A percentile compares a stretch with the other conserved stretches of the same genome.
Evolutionary conservation across 1,140 invertebrate species (phyloP).

Genomic region (Bactericera cockerelli): DNA sequence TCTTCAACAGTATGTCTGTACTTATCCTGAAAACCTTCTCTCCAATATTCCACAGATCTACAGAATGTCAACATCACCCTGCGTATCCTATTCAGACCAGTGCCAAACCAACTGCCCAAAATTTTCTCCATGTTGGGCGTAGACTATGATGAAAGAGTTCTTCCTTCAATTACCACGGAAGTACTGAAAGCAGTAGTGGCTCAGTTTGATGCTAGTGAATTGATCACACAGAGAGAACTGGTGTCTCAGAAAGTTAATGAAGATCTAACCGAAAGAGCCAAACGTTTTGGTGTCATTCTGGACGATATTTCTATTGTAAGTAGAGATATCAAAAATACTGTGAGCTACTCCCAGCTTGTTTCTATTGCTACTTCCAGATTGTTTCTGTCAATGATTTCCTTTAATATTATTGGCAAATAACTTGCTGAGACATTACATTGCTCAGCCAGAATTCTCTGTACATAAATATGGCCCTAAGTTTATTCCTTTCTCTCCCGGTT

Average conservation of each 20-base stretch:
- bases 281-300: slow-evolving; percentile 90
- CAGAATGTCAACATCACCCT: slow-evolving; percentile 99
- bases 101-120: slow-evolving; percentile 70
- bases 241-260: slow-evolving; percentile 89
- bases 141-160: slow-evolving; percentile 96
- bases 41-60: slow-evolving; percentile 77
- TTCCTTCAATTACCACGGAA: slow-evolving; percentile 98
- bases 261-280: slow-evolving; percentile 79
- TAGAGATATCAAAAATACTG: too few relatives aligned
- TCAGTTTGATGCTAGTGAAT: slow-evolving; percentile 97
- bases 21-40: too few relatives aligned
- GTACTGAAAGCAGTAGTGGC: slow-evolving; percentile 98
- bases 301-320: slow-evolving; percentile 95
- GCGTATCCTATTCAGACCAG: slow-evolving; percentile 89
- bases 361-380: too few relatives aligned
- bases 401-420: too few relatives aligned
- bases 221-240: slow-evolving; percentile 96
- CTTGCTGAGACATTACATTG: too few relatives aligned
- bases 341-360: too few relatives aligned
- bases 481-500: too few relatives aligned
- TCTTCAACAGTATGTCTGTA: too few relatives aligned
- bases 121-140: slow-evolving; percentile 93
- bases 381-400: too few relatives aligned
- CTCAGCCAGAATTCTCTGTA: too few relatives aligned
- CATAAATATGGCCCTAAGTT: too few relatives aligned